These are phyloP conservation scores for Vimba vimba DNA, from an alignment of 2,113 vertebrate species.

Conservation along the genomic window DNA sequence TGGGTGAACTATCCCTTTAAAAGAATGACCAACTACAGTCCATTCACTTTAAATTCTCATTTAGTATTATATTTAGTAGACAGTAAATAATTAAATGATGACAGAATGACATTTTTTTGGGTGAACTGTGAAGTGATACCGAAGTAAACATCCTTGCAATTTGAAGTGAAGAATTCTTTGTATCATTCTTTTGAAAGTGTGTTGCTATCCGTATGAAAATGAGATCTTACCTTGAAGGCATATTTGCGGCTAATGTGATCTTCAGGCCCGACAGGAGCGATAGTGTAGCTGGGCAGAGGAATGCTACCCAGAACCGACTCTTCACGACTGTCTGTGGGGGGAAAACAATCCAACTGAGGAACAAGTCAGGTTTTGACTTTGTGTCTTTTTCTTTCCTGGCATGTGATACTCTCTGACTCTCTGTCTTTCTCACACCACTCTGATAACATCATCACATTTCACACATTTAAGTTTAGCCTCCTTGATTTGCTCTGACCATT, in stretches of 20 bases:
- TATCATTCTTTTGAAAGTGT: neutral
- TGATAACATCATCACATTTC: slow-evolving; percentile 54
- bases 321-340: slow-evolving; percentile 90
- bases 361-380: neutral
- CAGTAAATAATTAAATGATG: neutral
- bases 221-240: slow-evolving; percentile 88
- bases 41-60: neutral
- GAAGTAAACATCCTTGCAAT: neutral
- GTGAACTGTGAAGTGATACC: neutral
- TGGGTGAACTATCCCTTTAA: too few relatives aligned
- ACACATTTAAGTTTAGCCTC: slow-evolving; percentile 60
- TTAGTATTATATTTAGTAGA: neutral
- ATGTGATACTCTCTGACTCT: neutral
- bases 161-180: neutral
- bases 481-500: neutral
- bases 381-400: neutral
- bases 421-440: slow-evolving; percentile 23
- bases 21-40: neutral
- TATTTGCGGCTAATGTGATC: slow-evolving; percentile 95
- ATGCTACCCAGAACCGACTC: slow-evolving; percentile 92
- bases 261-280: slow-evolving; percentile 84
- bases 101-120: neutral
- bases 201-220: neutral
- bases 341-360: slow-evolving; percentile 4
- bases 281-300: slow-evolving; percentile 90